Percentiles rank a stretch among this genome's conserved stretches.
Conservation (phyloP, 2,113 vertebrate species). For the Psittacula cyanocephala region DNA sequence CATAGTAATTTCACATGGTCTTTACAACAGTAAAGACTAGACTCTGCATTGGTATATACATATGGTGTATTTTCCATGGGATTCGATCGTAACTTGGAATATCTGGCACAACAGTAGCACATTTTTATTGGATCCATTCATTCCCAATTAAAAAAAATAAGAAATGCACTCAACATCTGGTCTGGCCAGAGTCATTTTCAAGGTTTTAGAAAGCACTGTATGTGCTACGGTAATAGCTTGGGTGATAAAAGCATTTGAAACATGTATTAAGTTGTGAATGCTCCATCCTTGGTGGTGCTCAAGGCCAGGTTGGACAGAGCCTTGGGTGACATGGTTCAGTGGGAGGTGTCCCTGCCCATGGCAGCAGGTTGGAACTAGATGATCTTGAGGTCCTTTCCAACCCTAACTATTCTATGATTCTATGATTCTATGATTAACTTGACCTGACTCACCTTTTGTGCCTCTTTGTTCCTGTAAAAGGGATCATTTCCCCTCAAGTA, state of each 20-base stretch:
- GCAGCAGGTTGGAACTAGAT: no score
- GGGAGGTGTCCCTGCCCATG: no score
- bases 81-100: neutral
- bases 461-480: neutral
- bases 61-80: neutral
- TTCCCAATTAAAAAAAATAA: neutral
- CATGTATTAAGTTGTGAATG: neutral
- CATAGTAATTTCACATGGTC: neutral
- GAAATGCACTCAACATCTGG: neutral
- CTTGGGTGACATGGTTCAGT: no score
- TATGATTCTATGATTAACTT: neutral
- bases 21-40: neutral
- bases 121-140: neutral
- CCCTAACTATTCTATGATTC: no score
- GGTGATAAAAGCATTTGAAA: neutral
- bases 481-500: neutral
- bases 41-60: no score
- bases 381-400: no score
- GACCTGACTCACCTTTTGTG: neutral
- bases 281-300: no score
- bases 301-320: no score
- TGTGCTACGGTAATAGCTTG: neutral
- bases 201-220: neutral
- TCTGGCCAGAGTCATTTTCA: neutral
- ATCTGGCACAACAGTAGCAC: neutral